A percentile compares a stretch with the other conserved stretches of the same genome.
These are phyloP conservation scores for Protodeltote pygarga DNA, from an alignment of 2,888 invertebrate species.

Conservation along the genomic window DNA sequence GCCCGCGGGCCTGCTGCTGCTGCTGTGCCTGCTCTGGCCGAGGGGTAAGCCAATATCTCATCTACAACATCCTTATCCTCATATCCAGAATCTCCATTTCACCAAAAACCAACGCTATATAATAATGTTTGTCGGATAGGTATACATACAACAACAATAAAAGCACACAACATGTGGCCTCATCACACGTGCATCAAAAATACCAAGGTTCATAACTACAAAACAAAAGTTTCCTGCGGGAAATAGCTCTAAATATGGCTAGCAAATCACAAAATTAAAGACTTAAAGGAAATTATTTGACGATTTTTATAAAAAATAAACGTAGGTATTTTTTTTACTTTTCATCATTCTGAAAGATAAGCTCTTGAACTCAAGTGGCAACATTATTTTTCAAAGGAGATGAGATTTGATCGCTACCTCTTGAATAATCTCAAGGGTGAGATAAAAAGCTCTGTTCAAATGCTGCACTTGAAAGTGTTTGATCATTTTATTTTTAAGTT, in stretches of 20 bases:
- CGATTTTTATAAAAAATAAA: conserved; percentile 7
- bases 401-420: conserved; percentile 29
- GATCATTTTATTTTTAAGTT: conserved; percentile 2
- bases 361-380: conserved; percentile 16
- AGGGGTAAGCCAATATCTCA: conserved; percentile 68
- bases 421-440: conserved; percentile 30
- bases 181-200: not conserved
- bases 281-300: too few relatives aligned
- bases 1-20: conserved; percentile 85
- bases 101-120: not conserved
- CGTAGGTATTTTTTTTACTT: not conserved
- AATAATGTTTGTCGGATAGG: conserved; percentile 1
- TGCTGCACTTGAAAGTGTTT: conserved; percentile 3
- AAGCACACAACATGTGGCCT: not conserved
- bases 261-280: too few relatives aligned
- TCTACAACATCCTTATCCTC: not conserved
- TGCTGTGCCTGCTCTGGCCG: conserved; percentile 84
- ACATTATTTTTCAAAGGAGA: conserved; percentile 11
- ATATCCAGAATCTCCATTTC: not conserved
- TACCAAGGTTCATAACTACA: not conserved
- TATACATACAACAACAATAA: conserved; percentile 17
- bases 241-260: too few relatives aligned
- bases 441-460: conserved; percentile 17
- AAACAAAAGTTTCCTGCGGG: not conserved
- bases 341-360: conserved; percentile 2